Conservation (phyloP, 2,113 vertebrate species). For the Petrocephalus zakoni region DNA sequence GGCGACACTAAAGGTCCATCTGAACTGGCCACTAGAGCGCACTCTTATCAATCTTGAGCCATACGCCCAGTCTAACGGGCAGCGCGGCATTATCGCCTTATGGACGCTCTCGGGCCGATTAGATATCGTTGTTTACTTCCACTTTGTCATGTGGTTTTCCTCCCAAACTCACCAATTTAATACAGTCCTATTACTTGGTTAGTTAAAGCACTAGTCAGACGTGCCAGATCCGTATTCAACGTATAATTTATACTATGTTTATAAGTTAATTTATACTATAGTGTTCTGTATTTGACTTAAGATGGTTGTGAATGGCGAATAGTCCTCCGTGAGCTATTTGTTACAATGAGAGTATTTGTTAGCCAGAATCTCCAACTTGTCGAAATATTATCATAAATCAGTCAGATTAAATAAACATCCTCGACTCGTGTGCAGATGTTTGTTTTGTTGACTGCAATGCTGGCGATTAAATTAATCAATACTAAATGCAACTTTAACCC, state of each 20-base stretch:
- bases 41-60: not conserved
- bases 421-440: not conserved
- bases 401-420: not conserved
- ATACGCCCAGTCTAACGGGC: no score
- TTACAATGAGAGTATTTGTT: not conserved
- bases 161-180: not conserved
- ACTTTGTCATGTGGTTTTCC: not conserved
- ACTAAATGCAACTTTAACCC: conserved; percentile 12
- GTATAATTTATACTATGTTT: no score
- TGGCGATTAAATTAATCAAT: not conserved
- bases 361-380: not conserved
- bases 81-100: not conserved
- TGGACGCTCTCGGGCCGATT: not conserved
- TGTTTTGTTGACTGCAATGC: not conserved
- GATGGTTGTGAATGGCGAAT: not conserved
- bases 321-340: not conserved
- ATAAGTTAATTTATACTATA: not conserved
- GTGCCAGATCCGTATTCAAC: not conserved
- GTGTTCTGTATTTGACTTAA: not conserved
- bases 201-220: not conserved
- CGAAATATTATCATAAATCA: not conserved
- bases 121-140: not conserved
- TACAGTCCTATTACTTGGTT: not conserved
- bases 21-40: not conserved
- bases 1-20: not conserved